phyloP scores from a whole-genome alignment of 2,797 vertebrate genomes.

The Lophura swinhoii region DNA sequence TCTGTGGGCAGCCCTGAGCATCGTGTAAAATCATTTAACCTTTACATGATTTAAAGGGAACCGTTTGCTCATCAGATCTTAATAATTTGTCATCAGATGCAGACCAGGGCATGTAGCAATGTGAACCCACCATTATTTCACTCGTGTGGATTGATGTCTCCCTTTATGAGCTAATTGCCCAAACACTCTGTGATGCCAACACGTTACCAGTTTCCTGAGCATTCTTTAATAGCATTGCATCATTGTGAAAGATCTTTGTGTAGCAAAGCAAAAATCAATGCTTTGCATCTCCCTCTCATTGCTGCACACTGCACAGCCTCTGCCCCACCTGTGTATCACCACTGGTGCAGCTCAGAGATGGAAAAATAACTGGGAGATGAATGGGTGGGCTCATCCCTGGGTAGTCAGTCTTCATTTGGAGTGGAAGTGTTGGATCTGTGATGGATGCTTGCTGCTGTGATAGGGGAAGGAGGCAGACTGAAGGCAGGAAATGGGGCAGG shows the following conservation, averaged over 20 bases:
- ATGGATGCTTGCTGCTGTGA: background rate
- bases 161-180: constrained; percentile 67
- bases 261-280: background rate
- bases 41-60: constrained; percentile 61
- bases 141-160: constrained; percentile 47
- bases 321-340: rapidly evolving
- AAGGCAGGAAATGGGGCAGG: background rate
- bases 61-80: constrained; percentile 58
- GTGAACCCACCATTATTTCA: constrained; percentile 69
- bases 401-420: background rate
- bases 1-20: background rate
- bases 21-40: background rate
- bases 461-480: background rate
- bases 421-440: background rate
- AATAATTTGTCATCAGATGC: constrained; percentile 75
- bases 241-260: background rate
- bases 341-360: background rate
- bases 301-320: background rate
- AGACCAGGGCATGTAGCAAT: constrained; percentile 55
- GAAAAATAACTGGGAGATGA: background rate
- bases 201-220: background rate
- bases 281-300: background rate
- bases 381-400: background rate
- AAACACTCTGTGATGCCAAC: constrained; percentile 52
- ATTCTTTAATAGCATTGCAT: background rate